Conservation (phyloP, 2,113 vertebrate genomes). For the Leptosomus discolor region DNA sequence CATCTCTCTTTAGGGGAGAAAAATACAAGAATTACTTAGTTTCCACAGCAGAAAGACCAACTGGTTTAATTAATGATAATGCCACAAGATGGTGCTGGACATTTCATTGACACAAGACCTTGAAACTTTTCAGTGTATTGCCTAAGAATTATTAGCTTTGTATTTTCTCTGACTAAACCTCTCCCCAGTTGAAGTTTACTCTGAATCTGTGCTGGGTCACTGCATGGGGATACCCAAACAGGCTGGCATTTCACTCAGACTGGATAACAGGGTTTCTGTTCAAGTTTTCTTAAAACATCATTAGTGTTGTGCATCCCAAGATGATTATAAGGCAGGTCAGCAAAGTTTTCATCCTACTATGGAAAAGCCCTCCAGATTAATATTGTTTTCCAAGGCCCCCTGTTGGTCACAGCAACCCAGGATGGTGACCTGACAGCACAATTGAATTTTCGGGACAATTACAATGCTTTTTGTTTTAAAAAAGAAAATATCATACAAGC, state of each 20-base stretch:
- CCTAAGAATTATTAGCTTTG: not conserved
- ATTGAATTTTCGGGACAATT: not conserved
- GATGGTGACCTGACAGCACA: not conserved
- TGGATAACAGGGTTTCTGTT: not conserved
- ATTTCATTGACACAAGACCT: not conserved
- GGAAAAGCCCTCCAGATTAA: not conserved
- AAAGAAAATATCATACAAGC: not conserved
- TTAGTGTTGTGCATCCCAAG: not conserved
- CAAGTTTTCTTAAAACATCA: not conserved
- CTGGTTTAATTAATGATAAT: not conserved
- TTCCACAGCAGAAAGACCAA: not conserved
- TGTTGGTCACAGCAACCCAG: not conserved
- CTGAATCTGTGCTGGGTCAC: not conserved
- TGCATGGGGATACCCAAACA: not conserved
- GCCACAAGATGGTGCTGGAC: constrained; percentile 52
- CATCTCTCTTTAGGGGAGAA: not conserved
- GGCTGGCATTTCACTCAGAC: not conserved
- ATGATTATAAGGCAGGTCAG: not conserved
- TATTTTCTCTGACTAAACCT: not conserved
- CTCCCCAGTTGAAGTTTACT: not conserved
- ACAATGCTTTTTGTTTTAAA: not conserved
- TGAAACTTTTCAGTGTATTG: not conserved
- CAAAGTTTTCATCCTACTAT: not conserved
- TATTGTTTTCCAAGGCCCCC: not conserved
- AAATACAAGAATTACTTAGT: not conserved